These are phyloP conservation scores for Cichlasoma orientale DNA, from an alignment of 2,797 vertebrate genomes.

Conservation along the genomic window DNA sequence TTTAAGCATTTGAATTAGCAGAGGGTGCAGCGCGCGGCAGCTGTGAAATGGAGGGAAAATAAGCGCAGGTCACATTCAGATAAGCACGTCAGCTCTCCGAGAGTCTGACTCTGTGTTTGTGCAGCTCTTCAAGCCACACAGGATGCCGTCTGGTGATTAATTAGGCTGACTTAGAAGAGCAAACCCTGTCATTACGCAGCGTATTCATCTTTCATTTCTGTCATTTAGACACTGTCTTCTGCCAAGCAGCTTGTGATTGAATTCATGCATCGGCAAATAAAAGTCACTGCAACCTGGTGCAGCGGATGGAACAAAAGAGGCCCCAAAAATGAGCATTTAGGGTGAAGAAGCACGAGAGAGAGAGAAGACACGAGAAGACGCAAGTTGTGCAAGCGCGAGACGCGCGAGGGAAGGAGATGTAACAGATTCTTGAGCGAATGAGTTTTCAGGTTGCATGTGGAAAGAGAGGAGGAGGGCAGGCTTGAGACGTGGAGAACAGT, in stretches of 20 bases:
- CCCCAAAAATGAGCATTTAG: not conserved
- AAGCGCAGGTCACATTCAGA: constrained; percentile 62
- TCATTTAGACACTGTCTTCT: constrained; percentile 32
- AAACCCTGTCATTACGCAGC: constrained; percentile 50
- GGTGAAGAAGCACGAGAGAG: constrained; percentile 3
- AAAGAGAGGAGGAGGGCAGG: not conserved
- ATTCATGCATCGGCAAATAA: constrained; percentile 28
- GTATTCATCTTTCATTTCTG: constrained; percentile 43
- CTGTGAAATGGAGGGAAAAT: constrained; percentile 57
- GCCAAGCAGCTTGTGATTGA: constrained; percentile 16
- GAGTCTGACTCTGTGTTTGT: constrained; percentile 47
- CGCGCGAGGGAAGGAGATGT: not conserved
- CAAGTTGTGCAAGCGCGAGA: not conserved
- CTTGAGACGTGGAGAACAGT: constrained; percentile 30
- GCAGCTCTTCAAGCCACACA: constrained; percentile 44
- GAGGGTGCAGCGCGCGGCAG: constrained; percentile 51
- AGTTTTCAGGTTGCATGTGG: constrained; percentile 31
- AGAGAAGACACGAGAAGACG: not conserved
- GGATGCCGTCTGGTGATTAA: constrained; percentile 59
- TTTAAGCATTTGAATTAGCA: constrained; percentile 80
- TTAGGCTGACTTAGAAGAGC: constrained; percentile 54
- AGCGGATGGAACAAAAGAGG: constrained; percentile 12
- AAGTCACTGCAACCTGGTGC: constrained; percentile 8
- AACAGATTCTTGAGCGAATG: constrained; percentile 17
- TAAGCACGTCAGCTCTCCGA: constrained; percentile 43